phyloP scores from a whole-genome alignment of 2,888 invertebrate genomes.

The Caenorhabditis imperialis region DNA sequence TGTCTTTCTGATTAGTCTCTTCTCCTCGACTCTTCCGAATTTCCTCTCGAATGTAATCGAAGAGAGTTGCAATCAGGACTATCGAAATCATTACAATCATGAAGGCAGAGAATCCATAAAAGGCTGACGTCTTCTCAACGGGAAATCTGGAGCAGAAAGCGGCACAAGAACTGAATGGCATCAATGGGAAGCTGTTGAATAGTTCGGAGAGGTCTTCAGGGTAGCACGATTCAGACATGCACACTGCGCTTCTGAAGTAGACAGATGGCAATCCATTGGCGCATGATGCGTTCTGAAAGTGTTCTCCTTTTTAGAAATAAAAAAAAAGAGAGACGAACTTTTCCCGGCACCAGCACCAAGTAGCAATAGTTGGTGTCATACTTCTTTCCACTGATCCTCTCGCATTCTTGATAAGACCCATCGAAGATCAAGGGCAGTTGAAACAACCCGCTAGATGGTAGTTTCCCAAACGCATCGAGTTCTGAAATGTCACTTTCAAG shows the following conservation, averaged over 20 bases:
- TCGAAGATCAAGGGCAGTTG: constrained; percentile 23
- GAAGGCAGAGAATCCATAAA: constrained; percentile 40
- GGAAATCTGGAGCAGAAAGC: constrained; percentile 28
- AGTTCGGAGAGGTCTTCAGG: constrained; percentile 19
- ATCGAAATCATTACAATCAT: constrained; percentile 23
- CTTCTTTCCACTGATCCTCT: constrained; percentile 27
- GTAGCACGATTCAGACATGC: constrained; percentile 48
- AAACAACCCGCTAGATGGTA: constrained; percentile 25
- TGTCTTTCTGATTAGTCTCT: background rate
- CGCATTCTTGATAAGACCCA: constrained; percentile 49
- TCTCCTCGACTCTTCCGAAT: background rate
- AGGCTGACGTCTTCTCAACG: constrained; percentile 26
- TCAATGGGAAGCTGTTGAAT: constrained; percentile 25
- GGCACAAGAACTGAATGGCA: constrained; percentile 28
- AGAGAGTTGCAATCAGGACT: constrained; percentile 8
- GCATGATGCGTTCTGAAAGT: constrained; percentile 29
- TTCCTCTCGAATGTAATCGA: constrained; percentile 20
- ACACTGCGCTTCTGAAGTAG: constrained; percentile 41
- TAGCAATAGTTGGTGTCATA: constrained; percentile 55
- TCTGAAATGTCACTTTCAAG: constrained; percentile 11
- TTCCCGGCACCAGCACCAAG: constrained; percentile 28
- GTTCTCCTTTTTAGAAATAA: too few relatives aligned
- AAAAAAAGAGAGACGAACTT: too few relatives aligned
- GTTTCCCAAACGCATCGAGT: constrained; percentile 43
- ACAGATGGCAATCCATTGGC: constrained; percentile 12